Evolutionary conservation across 2,888 invertebrate species (phyloP).

Genomic region (Cephus runcator): DNA sequence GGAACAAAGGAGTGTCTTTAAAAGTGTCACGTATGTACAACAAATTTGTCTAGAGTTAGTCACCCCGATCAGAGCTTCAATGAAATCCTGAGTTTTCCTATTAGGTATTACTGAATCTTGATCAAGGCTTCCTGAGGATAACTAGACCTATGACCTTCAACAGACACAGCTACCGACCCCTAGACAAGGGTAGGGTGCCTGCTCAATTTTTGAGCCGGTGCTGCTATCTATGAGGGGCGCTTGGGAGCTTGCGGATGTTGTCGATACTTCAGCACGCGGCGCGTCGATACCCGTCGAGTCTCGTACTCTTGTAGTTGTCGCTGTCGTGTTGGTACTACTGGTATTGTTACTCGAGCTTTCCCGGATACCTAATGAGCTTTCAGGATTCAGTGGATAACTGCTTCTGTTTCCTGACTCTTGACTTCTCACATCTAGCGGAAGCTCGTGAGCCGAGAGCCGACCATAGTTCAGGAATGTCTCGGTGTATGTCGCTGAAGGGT

Average conservation of each 20-base stretch:
- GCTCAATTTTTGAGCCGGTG: constrained; percentile 54
- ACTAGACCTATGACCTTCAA: constrained; percentile 32
- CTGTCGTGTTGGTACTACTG: constrained; percentile 9
- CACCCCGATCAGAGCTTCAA: background rate
- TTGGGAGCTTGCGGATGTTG: constrained; percentile 31
- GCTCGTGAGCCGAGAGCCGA: constrained; percentile 47
- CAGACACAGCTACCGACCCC: constrained; percentile 60
- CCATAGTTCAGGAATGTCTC: constrained; percentile 59
- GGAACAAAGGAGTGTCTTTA: background rate
- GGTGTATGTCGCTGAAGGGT: constrained; percentile 44
- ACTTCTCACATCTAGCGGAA: constrained; percentile 41
- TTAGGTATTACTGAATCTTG: background rate
- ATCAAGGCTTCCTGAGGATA: background rate
- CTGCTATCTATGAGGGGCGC: constrained; percentile 42
- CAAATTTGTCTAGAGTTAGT: background rate
- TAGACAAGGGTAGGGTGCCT: constrained; percentile 53
- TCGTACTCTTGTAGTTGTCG: background rate
- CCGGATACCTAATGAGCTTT: constrained; percentile 17
- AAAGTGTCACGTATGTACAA: background rate
- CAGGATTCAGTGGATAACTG: constrained; percentile 38
- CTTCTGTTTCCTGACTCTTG: constrained; percentile 39
- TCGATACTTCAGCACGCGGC: constrained; percentile 16
- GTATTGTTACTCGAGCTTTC: background rate
- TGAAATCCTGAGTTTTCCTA: background rate
- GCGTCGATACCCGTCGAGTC: constrained; percentile 3